Percentiles rank a stretch among this genome's conserved stretches.
phyloP scores from a whole-genome alignment of 2,888 invertebrate genomes.

The Plagodis pulveraria region DNA sequence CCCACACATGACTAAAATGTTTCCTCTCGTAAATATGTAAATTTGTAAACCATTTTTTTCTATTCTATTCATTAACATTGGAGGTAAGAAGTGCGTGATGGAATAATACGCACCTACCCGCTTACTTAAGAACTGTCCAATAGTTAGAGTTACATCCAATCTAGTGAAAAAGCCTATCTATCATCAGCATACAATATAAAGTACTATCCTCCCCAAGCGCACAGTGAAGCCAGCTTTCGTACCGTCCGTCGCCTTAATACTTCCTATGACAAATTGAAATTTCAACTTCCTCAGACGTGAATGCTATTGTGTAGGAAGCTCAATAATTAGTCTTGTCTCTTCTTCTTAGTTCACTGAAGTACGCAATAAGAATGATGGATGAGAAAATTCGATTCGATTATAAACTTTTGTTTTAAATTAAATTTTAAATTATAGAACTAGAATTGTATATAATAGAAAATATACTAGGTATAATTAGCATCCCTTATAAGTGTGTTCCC shows the following conservation, averaged over 20 bases:
- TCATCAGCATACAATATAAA: neutral
- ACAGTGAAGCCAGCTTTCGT: conserved; percentile 51
- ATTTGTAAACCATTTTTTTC: too few species aligned
- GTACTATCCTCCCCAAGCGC: neutral
- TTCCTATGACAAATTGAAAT: conserved; percentile 73
- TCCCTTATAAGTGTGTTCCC: too few species aligned
- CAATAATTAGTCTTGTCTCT: conserved; percentile 49
- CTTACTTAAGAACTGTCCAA: too few species aligned
- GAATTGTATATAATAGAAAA: too few species aligned
- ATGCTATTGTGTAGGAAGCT: conserved; percentile 44
- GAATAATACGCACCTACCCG: too few species aligned
- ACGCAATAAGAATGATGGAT: conserved; percentile 15
- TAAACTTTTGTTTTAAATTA: conserved; percentile 3
- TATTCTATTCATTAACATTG: too few species aligned
- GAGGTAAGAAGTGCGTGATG: too few species aligned
- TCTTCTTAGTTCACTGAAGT: conserved; percentile 12
- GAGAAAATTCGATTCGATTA: conserved; percentile 18
- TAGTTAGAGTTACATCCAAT: too few species aligned
- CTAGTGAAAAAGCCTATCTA: too few species aligned
- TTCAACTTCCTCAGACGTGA: conserved; percentile 57
- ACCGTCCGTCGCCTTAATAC: conserved; percentile 55
- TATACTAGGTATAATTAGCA: too few species aligned
- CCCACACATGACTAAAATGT: too few species aligned
- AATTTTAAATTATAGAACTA: neutral
- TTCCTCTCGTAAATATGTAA: too few species aligned